Evolutionary conservation across 1,140 invertebrate species (phyloP).

Genomic region (Heliconius nattereri): DNA sequence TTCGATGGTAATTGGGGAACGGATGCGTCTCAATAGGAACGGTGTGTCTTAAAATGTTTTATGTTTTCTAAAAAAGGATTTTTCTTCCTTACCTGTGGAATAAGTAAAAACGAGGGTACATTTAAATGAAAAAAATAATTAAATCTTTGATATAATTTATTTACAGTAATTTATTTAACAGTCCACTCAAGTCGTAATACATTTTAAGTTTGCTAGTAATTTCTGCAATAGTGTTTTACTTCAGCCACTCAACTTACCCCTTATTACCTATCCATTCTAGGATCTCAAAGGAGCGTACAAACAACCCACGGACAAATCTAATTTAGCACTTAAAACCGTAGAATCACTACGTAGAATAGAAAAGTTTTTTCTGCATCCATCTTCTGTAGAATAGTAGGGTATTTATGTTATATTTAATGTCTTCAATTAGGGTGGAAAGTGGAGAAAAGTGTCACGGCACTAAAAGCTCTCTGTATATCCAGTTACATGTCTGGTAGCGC

Average conservation of each 20-base stretch:
- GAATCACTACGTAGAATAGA: too few relatives aligned
- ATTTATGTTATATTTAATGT: not conserved
- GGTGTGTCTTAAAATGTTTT: not conserved
- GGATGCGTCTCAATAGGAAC: not conserved
- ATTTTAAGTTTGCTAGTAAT: not conserved
- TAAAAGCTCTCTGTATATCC: too few relatives aligned
- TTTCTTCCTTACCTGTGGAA: too few relatives aligned
- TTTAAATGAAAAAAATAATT: too few relatives aligned
- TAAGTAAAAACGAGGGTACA: too few relatives aligned
- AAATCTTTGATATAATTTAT: not conserved
- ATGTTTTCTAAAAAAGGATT: too few relatives aligned
- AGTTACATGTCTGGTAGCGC: too few relatives aligned
- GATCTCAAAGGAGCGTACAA: constrained; percentile 28
- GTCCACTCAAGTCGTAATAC: not conserved
- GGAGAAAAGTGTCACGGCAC: too few relatives aligned
- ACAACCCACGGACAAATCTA: constrained; percentile 34
- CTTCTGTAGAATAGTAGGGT: not conserved
- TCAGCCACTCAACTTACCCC: constrained; percentile 23
- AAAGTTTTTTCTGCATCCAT: not conserved
- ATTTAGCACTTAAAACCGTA: constrained; percentile 22
- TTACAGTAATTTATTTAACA: not conserved
- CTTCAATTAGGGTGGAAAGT: too few relatives aligned
- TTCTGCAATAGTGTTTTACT: not conserved
- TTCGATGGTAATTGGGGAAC: not conserved
- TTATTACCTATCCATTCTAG: constrained; percentile 36